phyloP scores from a whole-genome alignment of 2,113 vertebrate genomes.

The Mugil cephalus region DNA sequence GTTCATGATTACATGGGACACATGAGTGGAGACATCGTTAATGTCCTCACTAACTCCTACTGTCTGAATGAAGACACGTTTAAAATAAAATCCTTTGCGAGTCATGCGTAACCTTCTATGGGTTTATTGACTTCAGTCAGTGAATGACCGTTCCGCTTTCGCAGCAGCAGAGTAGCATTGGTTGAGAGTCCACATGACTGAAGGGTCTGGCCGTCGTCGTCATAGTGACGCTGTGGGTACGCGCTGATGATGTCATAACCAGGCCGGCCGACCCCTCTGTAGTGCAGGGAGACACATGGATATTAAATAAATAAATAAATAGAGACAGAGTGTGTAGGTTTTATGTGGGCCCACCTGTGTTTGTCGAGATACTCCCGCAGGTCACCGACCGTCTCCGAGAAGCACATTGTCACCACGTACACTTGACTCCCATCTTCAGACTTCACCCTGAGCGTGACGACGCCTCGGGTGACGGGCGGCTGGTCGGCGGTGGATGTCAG shows the following conservation, averaged over 20 bases:
- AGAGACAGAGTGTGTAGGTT: not conserved
- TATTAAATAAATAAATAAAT: not conserved
- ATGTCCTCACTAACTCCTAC: too few relatives aligned
- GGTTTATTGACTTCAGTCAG: not conserved
- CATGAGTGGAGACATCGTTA: too few relatives aligned
- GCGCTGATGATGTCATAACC: conserved; percentile 90
- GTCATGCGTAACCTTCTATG: not conserved
- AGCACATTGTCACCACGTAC: conserved; percentile 86
- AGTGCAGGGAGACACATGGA: not conserved
- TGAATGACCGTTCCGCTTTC: conserved; percentile 22
- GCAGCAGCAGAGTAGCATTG: conserved; percentile 84
- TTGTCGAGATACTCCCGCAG: conserved; percentile 84
- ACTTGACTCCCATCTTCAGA: conserved; percentile 88
- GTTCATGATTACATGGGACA: too few relatives aligned
- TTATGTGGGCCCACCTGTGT: conserved; percentile 80
- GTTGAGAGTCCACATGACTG: conserved; percentile 84
- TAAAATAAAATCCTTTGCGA: too few relatives aligned
- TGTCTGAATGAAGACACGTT: too few relatives aligned
- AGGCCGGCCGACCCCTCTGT: conserved; percentile 76
- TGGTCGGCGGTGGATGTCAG: conserved; percentile 13
- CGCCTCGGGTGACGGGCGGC: not conserved
- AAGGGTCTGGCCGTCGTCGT: conserved; percentile 83
- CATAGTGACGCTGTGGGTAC: conserved; percentile 84
- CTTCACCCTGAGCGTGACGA: conserved; percentile 86
- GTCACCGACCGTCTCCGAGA: conserved; percentile 87